Conservation (phyloP, 30 jellyfish, hydroid and myxozoan species). For the Nemopilema nomurai region DNA sequence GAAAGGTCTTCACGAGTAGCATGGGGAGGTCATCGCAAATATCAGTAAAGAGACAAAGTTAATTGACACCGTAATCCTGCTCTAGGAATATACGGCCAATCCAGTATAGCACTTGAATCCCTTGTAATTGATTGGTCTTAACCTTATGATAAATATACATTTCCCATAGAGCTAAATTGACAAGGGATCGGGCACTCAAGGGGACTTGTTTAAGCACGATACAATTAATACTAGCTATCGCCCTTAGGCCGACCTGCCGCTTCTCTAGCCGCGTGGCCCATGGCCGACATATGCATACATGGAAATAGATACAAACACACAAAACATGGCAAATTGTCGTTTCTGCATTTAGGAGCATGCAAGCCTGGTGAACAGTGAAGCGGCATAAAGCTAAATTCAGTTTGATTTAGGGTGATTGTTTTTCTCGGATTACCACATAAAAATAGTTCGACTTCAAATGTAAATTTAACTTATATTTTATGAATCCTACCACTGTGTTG, state of each 20-base stretch:
- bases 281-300: background rate
- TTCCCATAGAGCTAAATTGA: background rate
- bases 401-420: too few relatives aligned
- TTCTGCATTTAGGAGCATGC: too few relatives aligned
- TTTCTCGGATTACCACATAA: too few relatives aligned
- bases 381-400: too few relatives aligned
- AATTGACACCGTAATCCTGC: background rate
- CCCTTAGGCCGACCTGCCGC: background rate
- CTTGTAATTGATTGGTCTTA: background rate
- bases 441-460: too few relatives aligned
- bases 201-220: background rate
- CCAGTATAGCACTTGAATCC: background rate
- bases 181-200: background rate
- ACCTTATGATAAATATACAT: background rate
- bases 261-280: background rate
- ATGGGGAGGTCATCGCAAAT: background rate
- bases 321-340: too few relatives aligned
- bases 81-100: background rate
- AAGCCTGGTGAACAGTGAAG: too few relatives aligned
- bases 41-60: background rate
- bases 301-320: too few relatives aligned
- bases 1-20: background rate
- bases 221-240: background rate
- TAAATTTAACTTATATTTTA: too few relatives aligned
- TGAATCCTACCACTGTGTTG: too few relatives aligned